phyloP scores from a whole-genome alignment of 2,113 vertebrate species.

The Osmerus eperlanus region DNA sequence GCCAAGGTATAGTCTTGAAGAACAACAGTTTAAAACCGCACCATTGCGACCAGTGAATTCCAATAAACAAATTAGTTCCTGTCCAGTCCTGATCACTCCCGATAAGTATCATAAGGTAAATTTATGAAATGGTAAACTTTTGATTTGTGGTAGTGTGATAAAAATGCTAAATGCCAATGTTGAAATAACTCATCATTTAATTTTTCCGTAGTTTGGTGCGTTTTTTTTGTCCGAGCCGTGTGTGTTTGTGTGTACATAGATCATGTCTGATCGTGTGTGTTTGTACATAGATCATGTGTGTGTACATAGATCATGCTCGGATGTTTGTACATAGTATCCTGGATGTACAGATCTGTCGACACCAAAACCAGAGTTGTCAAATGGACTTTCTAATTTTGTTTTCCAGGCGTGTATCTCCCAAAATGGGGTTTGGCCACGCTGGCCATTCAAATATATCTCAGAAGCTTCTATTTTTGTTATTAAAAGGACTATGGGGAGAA shows the following conservation, averaged over 20 bases:
- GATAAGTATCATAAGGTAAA: too few relatives aligned
- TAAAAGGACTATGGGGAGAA: conserved; percentile 54
- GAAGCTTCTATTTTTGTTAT: conserved; percentile 81
- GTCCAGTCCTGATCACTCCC: too few relatives aligned
- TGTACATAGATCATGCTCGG: conserved; percentile 18
- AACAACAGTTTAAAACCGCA: conserved; percentile 19
- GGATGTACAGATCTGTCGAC: conserved; percentile 62
- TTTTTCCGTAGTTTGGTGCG: conserved; percentile 7
- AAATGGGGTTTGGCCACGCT: conserved; percentile 48
- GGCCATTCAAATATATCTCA: conserved; percentile 68
- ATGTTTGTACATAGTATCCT: conserved; percentile 61
- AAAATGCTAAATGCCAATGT: too few relatives aligned
- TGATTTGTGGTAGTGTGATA: too few relatives aligned
- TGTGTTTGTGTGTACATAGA: conserved; percentile 14
- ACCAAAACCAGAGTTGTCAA: conserved; percentile 67
- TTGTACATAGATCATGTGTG: too few relatives aligned
- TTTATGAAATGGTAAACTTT: too few relatives aligned
- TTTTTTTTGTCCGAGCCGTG: too few relatives aligned
- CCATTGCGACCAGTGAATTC: conserved; percentile 52
- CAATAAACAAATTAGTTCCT: not conserved
- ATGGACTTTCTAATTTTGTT: conserved; percentile 53
- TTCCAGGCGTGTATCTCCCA: conserved; percentile 32
- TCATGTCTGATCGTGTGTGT: too few relatives aligned
- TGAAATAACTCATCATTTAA: not conserved
- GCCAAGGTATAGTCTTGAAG: not conserved